These are phyloP conservation scores for Trematocara macrostoma DNA, from an alignment of 2,113 vertebrate genomes.

Conservation along the genomic window DNA sequence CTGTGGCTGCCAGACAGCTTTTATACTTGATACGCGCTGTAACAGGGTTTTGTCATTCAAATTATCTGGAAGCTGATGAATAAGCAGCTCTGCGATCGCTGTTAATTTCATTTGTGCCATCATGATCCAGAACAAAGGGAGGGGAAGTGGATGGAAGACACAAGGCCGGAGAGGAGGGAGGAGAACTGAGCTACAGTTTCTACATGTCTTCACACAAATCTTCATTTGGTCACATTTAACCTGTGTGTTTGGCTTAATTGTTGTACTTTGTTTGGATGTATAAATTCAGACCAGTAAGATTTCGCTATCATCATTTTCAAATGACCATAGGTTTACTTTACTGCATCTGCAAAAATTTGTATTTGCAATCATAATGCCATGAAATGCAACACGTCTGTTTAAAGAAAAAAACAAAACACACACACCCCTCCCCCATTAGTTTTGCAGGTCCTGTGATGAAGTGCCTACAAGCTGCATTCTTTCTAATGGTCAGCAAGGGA, in stretches of 20 bases:
- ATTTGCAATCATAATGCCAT: neutral
- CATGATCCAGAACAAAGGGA: slow-evolving; percentile 30
- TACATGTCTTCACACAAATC: neutral
- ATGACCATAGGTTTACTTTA: neutral
- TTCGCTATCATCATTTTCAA: neutral
- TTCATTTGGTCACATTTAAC: neutral
- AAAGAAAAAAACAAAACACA: neutral
- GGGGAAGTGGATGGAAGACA: slow-evolving; percentile 17
- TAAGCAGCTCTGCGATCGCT: slow-evolving; percentile 62
- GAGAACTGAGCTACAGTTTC: neutral
- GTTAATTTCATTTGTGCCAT: slow-evolving; percentile 57
- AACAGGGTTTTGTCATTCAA: slow-evolving; percentile 67
- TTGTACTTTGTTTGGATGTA: neutral
- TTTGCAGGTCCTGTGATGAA: neutral
- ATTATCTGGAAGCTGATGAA: slow-evolving; percentile 68
- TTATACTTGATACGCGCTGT: slow-evolving; percentile 59
- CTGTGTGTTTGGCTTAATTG: neutral
- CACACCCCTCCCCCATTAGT: neutral
- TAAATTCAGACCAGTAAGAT: neutral
- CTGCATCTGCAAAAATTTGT: neutral
- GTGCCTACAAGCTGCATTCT: neutral
- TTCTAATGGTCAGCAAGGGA: neutral
- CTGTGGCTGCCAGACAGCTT: slow-evolving; percentile 55
- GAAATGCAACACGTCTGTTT: neutral
- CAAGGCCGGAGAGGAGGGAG: neutral